phyloP scores from a whole-genome alignment of 2,888 invertebrate genomes.

The Folsomia candida region DNA sequence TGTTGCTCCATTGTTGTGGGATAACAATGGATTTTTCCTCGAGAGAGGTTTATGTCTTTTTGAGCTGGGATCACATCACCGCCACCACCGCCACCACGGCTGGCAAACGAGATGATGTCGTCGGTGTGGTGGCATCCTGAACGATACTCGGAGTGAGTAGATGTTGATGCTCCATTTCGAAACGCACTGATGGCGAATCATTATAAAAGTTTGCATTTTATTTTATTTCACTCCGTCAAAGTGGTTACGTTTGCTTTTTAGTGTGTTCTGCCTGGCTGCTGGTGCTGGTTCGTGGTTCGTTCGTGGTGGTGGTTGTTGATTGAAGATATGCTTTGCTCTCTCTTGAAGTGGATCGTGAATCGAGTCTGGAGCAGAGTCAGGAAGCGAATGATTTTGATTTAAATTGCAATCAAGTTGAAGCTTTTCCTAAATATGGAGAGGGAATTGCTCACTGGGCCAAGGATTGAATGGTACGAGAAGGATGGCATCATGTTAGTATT shows the following conservation, averaged over 20 bases:
- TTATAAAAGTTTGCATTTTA: neutral
- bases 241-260: no score
- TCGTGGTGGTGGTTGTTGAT: no score
- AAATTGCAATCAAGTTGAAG: constrained; percentile 26
- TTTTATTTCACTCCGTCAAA: no score
- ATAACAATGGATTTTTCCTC: neutral
- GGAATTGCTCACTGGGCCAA: neutral
- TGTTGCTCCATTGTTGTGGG: neutral
- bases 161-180: no score
- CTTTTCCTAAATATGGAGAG: neutral
- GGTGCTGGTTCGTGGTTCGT: no score
- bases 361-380: neutral
- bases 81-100: no score
- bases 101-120: no score
- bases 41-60: neutral
- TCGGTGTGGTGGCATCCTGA: no score
- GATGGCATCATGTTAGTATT: neutral
- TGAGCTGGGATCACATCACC: neutral
- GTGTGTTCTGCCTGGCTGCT: no score
- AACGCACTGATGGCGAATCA: no score
- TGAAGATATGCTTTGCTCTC: neutral
- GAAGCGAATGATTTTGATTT: constrained; percentile 10
- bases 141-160: no score
- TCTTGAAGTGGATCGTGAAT: neutral
- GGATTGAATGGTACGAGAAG: neutral